Evolutionary conservation across 35 echinoderm and acorn worm genomes (phyloP), one percentile per base, ranked within the genome.

Genomic region (Ophioderma brevispina): DNA sequence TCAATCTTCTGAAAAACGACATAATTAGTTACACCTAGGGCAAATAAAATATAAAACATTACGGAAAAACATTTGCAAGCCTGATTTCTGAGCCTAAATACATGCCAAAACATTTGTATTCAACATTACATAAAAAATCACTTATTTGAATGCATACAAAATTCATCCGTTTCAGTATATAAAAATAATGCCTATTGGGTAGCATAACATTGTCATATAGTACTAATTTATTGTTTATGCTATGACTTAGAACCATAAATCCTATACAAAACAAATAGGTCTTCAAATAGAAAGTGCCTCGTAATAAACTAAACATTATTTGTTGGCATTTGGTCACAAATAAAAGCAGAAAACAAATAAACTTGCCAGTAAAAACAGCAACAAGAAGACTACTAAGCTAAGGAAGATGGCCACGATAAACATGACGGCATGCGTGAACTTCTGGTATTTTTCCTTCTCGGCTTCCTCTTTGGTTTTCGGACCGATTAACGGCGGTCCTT

Each of bases 281-380:
- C n/a, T n/a, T n/a, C n/a, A n/a, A n/a, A n/a, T n/a, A n/a, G n/a
- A n/a, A n/a, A n/a, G n/a, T n/a, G n/a, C n/a, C n/a, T n/a, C n/a
- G n/a, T n/a, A n/a, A n/a, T n/a, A n/a, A n/a, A n/a, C n/a, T n/a
- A n/a, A n/a, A n/a, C n/a, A 32, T 64, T 85, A n/a, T n/a, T n/a
- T n/a, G n/a, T n/a, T n/a, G n/a, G n/a, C n/a, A n/a, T 64, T 77
- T 36, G 17, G 42, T 93, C 92, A 96, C 78, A 96, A 89, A 78
- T 98, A 98, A 52, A 98, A 98, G 82, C 96, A 98, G 59, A 98
- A 94, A 36, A 98, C 88, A 92, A 98, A 94, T 28, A 98, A 81
- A 98, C 96, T 98, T 91, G 92, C 92, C 86, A 98, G 84, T 55
- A 98, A 90, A 75, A 98, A 98, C 15, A 98, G 92, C 23, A 98